These are phyloP conservation scores for Chrysogorgia sp. DNA, from an alignment of 92 coral and sea anemone genomes.

Conservation along the genomic window DNA sequence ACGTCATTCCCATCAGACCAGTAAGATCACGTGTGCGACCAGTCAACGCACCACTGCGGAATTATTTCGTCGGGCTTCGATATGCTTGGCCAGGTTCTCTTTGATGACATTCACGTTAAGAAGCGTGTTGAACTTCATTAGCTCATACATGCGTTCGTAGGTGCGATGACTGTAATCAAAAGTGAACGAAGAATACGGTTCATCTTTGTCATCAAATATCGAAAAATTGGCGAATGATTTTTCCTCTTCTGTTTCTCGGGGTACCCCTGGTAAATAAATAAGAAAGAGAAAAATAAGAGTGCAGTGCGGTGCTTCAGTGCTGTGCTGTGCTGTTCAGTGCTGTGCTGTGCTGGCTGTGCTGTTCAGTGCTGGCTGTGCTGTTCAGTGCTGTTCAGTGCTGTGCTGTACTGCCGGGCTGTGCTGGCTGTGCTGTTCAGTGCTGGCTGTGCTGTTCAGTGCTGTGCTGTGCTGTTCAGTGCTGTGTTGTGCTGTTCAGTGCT, in stretches of 20 bases:
- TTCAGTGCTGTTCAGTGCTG: not conserved
- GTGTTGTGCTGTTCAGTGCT: no score
- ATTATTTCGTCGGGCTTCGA: constrained; percentile 52
- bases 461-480: no score
- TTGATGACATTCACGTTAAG: constrained; percentile 63
- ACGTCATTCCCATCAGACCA: no score
- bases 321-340: no score
- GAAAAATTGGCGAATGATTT: constrained; percentile 62
- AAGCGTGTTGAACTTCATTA: constrained; percentile 79
- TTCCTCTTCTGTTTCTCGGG: constrained; percentile 67
- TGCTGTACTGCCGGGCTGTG: no score
- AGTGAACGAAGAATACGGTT: constrained; percentile 74
- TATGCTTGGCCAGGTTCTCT: constrained; percentile 69
- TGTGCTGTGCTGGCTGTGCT: no score
- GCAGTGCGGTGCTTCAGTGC: no score
- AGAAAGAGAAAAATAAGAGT: not conserved
- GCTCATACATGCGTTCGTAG: constrained; percentile 67
- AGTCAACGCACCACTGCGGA: not conserved
- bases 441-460: not conserved
- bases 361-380: not conserved
- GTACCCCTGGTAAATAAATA: constrained; percentile 58
- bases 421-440: not conserved
- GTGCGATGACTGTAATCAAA: constrained; percentile 67
- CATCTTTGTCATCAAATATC: constrained; percentile 75
- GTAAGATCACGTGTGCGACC: no score